Evolutionary conservation across 2,113 vertebrate genomes (phyloP).

Genomic region (Anarhynchus alexandrinus): DNA sequence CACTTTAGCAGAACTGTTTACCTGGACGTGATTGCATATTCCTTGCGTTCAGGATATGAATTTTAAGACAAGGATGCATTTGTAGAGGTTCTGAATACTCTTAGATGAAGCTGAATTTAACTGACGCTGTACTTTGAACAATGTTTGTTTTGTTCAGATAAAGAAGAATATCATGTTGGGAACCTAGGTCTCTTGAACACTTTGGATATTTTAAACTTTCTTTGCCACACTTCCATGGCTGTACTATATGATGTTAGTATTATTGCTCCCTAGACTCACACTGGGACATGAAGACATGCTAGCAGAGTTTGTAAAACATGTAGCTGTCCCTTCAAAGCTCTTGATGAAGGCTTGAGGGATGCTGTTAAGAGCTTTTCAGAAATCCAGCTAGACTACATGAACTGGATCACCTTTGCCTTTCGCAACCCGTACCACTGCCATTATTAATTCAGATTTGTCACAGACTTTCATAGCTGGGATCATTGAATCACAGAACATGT

Average conservation of each 20-base stretch:
- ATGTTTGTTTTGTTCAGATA: no score
- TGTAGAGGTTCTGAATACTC: neutral
- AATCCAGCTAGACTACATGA: neutral
- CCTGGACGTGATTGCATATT: neutral
- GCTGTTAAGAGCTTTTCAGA: neutral
- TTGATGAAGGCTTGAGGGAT: neutral
- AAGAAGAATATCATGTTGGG: no score
- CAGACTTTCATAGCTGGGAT: neutral
- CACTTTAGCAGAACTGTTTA: neutral
- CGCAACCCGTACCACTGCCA: neutral
- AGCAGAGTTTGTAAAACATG: neutral
- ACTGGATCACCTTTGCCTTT: neutral
- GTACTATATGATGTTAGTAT: accelerated
- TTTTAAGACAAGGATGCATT: neutral
- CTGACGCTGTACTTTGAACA: no score
- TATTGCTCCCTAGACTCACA: neutral
- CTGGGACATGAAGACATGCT: neutral
- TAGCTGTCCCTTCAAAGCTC: neutral
- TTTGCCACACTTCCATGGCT: neutral
- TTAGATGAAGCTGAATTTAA: neutral
- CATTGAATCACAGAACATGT: neutral
- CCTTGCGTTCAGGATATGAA: neutral
- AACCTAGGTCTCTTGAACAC: neutral
- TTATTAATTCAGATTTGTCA: neutral
- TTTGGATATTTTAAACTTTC: neutral